Base-by-base conservation (phyloP, 2,888 invertebrate genomes). In the Dioctria rufipes region DNA sequence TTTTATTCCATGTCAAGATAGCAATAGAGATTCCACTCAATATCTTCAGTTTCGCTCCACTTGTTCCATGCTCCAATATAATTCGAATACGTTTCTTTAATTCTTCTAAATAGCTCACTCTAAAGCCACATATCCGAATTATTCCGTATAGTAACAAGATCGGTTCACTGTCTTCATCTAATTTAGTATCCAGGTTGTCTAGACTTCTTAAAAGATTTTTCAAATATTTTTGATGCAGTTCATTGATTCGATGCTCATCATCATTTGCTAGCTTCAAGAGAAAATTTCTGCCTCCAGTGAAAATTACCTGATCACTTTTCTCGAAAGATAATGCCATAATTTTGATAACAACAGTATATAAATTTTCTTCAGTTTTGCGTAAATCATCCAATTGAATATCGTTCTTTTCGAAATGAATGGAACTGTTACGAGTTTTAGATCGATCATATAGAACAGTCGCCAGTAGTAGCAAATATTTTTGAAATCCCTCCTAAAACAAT, bases 31-130 rank as follows among this genome's bases (percentile, higher is more conserved):
- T 82, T 3, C 86, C 85, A 69, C 86, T 86, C 11, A 89, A 87
- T 39, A 89, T 85, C 83, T 87, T 89, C 4, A 89, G 84, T 83
- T 88, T 88, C 0, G 87, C 88, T 51, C 86, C 86, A 58, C 86
- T 86, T 4, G 85, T 82, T 77, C 86, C 87, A 80, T 87, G 81
- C 2, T 85, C 80, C 81, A 87, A 87, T 4, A 88, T 88, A 0
- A 82, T 60, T 49, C 85, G 85, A 1, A 89, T 84, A 40, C 87
- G 86, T 2, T 83, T 82, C n/a, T 87, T 86, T 4, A 89, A 81
- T 40, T 81, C 79, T 2, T 80, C 13, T 5, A 89, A 61, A 71
- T 87, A 88, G 0, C 84, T 69, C 0, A 83, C 66, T 5, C 88
- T 87, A 49, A 88, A 85, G 5, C 85, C 85, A 25, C 85, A 86